Base-by-base conservation (phyloP, 2,888 invertebrate genomes). In the Tetheella fluctuosa region DNA sequence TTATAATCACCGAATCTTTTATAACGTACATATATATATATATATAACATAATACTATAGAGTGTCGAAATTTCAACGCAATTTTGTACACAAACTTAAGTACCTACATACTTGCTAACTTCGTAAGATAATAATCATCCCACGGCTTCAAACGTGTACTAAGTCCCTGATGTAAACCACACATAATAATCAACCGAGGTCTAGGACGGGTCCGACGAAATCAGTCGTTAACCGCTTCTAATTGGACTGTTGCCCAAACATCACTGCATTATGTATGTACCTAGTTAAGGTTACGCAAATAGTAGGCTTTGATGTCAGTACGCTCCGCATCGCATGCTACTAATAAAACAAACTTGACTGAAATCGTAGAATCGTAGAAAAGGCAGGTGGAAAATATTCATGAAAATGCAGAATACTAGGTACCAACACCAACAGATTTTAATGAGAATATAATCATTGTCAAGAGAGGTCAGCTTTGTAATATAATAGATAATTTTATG, bases 131-230 rank as follows among this genome's bases (percentile, higher is more conserved):
- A 54, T 54, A 30, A 54, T 54, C 54, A 25, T 10, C 28, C 54
- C 30, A 5, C 34, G 30, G 28, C 5, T 48, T 48, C 10, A 48
- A 20, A 54, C 28, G 54, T 54, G 17, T 28, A 3, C 28, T 34
- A 30, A 30, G 34, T 20, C 20, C 34, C 55, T 34, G 17, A 20
- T 25, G 20, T 20, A 15, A 61, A 67, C 59, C 62, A 67, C n/a
- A 58, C 70, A 71, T 77, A 73, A 78, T 68, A 69, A 69, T 61
- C 60, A 68, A 68, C 61, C 60, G 73, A 71, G 80, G 80, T 82
- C 84, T 83, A 82, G 82, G 84, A 76, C 78, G 70, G 73, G 61
- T 65, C 68, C 68, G 59, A 70, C 74, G 74, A 74, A 76, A 79
- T 74, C 68, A 68, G 59, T 74, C 72, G 72, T 72, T 74, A 76